Conservation (phyloP, 2,113 vertebrate species). For the Ictidomys tridecemlineatus region DNA sequence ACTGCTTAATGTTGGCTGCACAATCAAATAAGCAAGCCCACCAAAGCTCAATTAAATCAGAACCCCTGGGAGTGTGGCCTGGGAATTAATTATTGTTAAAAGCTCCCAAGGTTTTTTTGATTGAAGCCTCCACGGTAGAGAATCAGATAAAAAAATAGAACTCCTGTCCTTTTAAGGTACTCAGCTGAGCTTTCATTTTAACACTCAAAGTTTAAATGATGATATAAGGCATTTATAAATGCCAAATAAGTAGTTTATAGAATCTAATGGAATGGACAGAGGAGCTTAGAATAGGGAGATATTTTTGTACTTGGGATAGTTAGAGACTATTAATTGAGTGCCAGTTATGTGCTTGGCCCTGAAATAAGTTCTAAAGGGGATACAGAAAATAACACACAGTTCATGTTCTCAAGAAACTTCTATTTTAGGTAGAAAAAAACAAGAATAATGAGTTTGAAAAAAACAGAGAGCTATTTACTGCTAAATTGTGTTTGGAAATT, state of each 20-base stretch:
- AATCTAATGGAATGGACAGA: background rate
- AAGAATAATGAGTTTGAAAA: background rate
- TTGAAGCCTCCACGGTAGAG: background rate
- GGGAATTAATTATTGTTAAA: background rate
- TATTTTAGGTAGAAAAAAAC: slow-evolving; percentile 4
- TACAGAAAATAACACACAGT: background rate
- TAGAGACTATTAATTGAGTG: background rate
- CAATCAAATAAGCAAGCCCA: background rate
- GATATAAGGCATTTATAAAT: background rate
- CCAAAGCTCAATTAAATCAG: background rate
- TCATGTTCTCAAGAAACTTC: background rate
- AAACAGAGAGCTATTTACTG: slow-evolving; percentile 15
- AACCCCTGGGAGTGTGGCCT: background rate
- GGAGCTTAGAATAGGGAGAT: background rate
- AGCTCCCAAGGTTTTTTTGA: background rate
- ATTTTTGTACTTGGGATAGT: background rate
- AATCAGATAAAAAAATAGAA: background rate
- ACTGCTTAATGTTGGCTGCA: background rate
- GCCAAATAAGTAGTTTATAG: background rate
- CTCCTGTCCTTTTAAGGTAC: background rate
- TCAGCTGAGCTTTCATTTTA: background rate
- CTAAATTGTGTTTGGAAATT: slow-evolving; percentile 33
- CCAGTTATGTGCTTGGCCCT: background rate
- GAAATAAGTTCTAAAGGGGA: background rate
- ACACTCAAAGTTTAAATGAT: background rate